Conservation (phyloP, 2,888 invertebrate genomes). For the Leuctra nigra region DNA sequence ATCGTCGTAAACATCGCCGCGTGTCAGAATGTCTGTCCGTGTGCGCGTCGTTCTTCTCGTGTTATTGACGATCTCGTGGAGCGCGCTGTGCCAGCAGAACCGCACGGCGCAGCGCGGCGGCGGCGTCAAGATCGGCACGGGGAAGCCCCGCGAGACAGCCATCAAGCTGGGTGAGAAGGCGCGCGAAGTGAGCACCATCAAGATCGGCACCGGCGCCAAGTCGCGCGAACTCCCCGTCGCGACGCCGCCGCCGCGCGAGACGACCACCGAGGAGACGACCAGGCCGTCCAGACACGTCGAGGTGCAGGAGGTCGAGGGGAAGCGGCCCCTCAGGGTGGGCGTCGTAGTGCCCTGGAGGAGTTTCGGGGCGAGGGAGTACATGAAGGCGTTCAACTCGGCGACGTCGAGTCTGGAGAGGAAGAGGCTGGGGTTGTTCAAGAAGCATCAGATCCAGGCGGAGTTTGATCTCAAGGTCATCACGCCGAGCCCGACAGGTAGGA, state of each 20-base stretch:
- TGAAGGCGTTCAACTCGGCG: conserved; percentile 60
- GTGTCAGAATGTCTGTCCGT: background rate
- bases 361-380: conserved; percentile 55
- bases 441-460: conserved; percentile 60
- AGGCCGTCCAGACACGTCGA: background rate
- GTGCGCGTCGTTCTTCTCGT: background rate
- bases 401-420: conserved; percentile 55
- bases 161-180: conserved; percentile 12
- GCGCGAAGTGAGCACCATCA: conserved; percentile 12
- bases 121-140: conserved; percentile 10
- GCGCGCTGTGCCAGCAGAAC: background rate
- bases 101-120: conserved; percentile 3
- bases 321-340: conserved; percentile 38
- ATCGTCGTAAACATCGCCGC: too few species aligned
- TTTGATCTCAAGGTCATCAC: conserved; percentile 65
- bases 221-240: conserved; percentile 1
- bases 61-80: background rate
- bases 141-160: background rate
- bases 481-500: conserved; percentile 70
- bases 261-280: background rate
- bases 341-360: conserved; percentile 35
- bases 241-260: background rate
- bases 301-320: conserved; percentile 33
- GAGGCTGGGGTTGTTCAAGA: conserved; percentile 60
- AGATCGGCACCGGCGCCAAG: conserved; percentile 13